Percentiles rank a stretch among this genome's conserved stretches.
Evolutionary conservation across 2,797 vertebrate genomes (phyloP).

Genomic region (Semotilus atromaculatus): DNA sequence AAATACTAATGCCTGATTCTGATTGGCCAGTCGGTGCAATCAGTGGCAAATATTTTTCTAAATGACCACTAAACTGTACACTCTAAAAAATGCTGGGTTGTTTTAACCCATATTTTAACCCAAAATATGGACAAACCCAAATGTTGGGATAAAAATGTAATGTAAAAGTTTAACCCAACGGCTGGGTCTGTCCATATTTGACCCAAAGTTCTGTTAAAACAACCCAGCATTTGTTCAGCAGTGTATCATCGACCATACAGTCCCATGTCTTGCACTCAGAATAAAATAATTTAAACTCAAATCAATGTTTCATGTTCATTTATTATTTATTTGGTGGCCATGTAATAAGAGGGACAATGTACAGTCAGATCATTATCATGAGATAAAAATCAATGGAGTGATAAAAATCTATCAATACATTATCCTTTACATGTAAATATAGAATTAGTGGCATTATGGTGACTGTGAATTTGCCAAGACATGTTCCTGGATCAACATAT

Average conservation of each 20-base stretch:
- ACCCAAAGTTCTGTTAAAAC: too few relatives aligned
- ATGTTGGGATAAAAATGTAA: too few relatives aligned
- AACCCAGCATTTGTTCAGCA: too few relatives aligned
- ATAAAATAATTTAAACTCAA: neutral
- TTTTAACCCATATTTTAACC: too few relatives aligned
- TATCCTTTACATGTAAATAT: neutral
- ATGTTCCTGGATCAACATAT: too few relatives aligned
- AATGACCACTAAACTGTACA: neutral
- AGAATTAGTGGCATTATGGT: neutral
- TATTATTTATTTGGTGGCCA: neutral
- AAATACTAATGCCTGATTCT: neutral
- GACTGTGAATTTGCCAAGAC: too few relatives aligned
- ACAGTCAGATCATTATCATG: neutral
- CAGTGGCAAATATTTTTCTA: neutral
- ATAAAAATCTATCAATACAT: neutral
- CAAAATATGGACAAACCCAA: too few relatives aligned
- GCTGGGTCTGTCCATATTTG: too few relatives aligned
- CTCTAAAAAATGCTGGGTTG: too few relatives aligned
- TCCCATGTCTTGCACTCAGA: neutral
- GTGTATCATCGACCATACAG: neutral
- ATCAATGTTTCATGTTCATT: neutral
- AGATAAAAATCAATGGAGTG: neutral
- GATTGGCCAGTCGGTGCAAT: neutral
- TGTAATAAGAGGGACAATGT: neutral
- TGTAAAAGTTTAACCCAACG: too few relatives aligned